Conservation (phyloP, 2,113 vertebrate species). For the Microcebus tavaratra region DNA sequence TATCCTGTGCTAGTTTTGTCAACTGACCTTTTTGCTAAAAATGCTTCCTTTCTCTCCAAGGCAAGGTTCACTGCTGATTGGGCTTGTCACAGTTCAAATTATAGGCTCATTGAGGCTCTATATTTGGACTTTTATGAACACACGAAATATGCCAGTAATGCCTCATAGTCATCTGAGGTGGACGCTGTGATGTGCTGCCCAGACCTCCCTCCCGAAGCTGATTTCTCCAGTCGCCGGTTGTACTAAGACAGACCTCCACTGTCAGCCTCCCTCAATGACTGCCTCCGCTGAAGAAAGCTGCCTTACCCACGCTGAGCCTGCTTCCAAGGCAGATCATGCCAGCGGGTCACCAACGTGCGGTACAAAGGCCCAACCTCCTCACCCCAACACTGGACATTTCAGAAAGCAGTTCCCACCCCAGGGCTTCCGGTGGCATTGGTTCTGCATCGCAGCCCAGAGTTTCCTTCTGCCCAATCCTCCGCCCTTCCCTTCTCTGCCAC, state of each 20-base stretch:
- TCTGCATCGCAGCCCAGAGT: not conserved
- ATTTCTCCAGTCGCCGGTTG: not conserved
- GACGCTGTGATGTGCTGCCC: rapidly evolving
- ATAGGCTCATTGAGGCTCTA: not conserved
- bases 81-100: not conserved
- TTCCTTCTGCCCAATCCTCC: not conserved
- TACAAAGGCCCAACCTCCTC: not conserved
- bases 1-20: not conserved
- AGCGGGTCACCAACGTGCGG: rapidly evolving
- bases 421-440: no score
- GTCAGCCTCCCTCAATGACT: not conserved
- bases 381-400: not conserved
- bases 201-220: not conserved
- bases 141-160: not conserved
- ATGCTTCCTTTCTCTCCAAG: not conserved
- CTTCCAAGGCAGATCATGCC: not conserved
- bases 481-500: not conserved
- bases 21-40: not conserved
- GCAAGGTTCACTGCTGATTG: not conserved
- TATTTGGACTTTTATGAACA: not conserved
- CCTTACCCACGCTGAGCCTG: no score
- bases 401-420: not conserved
- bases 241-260: not conserved
- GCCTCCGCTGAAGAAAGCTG: not conserved
- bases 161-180: not conserved